A percentile compares a stretch with the other conserved stretches of the same genome.
Evolutionary conservation across 2,113 vertebrate genomes (phyloP).

Genomic region (Ctenodactylus gundi): DNA sequence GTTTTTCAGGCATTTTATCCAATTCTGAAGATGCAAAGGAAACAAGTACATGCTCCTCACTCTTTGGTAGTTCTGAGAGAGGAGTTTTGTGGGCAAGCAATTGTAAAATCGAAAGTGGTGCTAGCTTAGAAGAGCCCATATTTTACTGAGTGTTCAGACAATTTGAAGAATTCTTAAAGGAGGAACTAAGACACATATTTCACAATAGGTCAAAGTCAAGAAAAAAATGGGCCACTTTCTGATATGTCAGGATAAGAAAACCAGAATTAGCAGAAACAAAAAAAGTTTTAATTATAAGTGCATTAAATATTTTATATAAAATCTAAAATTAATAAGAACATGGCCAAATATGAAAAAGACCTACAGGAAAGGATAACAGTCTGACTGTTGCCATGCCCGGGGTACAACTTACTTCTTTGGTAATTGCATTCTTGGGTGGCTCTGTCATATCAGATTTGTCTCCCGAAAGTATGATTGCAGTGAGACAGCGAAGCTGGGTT

Average conservation of each 20-base stretch:
- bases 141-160: background rate
- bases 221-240: background rate
- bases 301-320: no score
- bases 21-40: background rate
- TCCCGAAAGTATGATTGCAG: no score
- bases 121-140: background rate
- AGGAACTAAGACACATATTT: background rate
- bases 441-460: no score
- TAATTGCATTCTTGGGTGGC: no score
- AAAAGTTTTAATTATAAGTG: background rate
- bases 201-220: background rate
- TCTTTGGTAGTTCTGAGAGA: background rate
- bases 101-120: background rate
- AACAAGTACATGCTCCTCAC: background rate
- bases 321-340: no score
- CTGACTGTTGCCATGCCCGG: no score
- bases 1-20: background rate
- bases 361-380: no score
- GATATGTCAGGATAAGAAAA: background rate
- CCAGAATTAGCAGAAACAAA: background rate
- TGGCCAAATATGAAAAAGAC: no score
- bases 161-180: background rate
- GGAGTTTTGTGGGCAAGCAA: background rate
- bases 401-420: no score
- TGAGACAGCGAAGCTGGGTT: no score